These are phyloP conservation scores for Lamellibrachia luymesi DNA, from an alignment of 1,140 invertebrate genomes.

Conservation along the genomic window DNA sequence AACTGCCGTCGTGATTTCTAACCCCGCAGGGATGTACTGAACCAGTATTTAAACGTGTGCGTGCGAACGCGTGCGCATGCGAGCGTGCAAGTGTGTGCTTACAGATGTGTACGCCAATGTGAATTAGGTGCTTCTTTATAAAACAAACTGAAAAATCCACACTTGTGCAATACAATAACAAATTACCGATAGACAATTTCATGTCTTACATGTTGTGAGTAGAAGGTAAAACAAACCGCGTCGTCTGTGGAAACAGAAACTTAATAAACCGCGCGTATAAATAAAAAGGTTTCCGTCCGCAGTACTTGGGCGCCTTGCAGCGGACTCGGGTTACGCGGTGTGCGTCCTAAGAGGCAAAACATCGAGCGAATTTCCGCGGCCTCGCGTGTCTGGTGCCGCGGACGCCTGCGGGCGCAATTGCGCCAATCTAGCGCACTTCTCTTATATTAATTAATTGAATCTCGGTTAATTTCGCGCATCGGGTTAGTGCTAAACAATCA, in stretches of 20 bases:
- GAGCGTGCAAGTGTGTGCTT: not conserved
- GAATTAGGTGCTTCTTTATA: not conserved
- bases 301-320: not conserved
- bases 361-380: not conserved
- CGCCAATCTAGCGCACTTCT: not conserved
- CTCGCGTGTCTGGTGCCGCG: not conserved
- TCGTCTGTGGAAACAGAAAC: not conserved
- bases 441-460: conserved; percentile 6
- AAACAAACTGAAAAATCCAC: not conserved
- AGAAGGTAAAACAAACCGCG: not conserved
- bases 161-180: not conserved
- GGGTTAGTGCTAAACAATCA: not conserved
- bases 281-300: not conserved
- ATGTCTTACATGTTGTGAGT: not conserved
- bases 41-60: not conserved
- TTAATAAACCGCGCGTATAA: not conserved
- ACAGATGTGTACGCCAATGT: not conserved
- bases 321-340: not conserved
- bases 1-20: not conserved
- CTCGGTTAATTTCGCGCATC: not conserved
- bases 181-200: not conserved
- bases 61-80: not conserved
- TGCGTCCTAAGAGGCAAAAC: not conserved
- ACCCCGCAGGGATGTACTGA: not conserved
- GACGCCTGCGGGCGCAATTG: not conserved